These are phyloP conservation scores for Lingula anatina DNA, from an alignment of 2,888 invertebrate species.

Conservation along the genomic window DNA sequence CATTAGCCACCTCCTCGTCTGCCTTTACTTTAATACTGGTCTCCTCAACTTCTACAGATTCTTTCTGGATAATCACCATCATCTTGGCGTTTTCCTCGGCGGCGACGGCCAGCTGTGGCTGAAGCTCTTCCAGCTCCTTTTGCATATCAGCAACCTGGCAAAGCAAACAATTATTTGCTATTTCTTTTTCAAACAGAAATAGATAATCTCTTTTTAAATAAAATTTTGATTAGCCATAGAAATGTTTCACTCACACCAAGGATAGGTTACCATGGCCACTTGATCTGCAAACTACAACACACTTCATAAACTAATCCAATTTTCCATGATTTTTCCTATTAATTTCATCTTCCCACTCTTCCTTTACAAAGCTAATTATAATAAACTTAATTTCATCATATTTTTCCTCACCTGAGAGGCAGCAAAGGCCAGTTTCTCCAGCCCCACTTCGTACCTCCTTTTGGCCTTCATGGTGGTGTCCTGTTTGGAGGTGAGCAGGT, in stretches of 20 bases:
- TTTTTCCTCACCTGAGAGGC: constrained; percentile 59
- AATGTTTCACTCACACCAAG: too few relatives aligned
- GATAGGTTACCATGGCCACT: too few relatives aligned
- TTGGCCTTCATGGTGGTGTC: constrained; percentile 61
- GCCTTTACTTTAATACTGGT: constrained; percentile 71
- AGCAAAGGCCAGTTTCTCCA: constrained; percentile 74
- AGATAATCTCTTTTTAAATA: too few relatives aligned
- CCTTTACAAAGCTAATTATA: too few relatives aligned
- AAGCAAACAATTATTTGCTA: too few relatives aligned
- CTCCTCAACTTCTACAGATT: constrained; percentile 71
- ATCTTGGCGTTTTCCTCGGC: constrained; percentile 69
- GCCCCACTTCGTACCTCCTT: constrained; percentile 68
- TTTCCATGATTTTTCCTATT: too few relatives aligned
- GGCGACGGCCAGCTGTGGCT: constrained; percentile 70
- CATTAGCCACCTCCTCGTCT: constrained; percentile 83
- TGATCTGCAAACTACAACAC: too few relatives aligned
- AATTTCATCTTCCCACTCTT: too few relatives aligned
- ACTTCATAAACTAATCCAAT: too few relatives aligned
- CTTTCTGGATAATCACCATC: constrained; percentile 68
- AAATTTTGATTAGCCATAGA: too few relatives aligned
- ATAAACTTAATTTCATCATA: background rate
- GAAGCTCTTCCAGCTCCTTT: constrained; percentile 65
- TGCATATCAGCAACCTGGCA: constrained; percentile 67
- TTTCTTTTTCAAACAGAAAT: too few relatives aligned
- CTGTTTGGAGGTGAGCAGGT: constrained; percentile 66